phyloP scores from a whole-genome alignment of 2,113 vertebrate species.

The Hymenochirus boettgeri region DNA sequence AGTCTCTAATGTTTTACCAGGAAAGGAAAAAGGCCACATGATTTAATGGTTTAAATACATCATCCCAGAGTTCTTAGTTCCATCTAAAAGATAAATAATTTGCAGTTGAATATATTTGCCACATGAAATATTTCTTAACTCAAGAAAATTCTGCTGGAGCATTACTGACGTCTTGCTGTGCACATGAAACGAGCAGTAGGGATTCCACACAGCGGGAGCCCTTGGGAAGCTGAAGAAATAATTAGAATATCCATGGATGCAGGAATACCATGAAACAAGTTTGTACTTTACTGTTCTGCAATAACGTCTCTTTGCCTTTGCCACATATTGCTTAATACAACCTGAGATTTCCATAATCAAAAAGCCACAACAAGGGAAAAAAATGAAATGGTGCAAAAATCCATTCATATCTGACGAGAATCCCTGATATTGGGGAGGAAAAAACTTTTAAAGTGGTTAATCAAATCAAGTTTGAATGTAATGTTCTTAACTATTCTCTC shows the following conservation, averaged over 20 bases:
- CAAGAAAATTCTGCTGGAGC: constrained; percentile 20
- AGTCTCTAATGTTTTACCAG: too few relatives aligned
- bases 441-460: too few relatives aligned
- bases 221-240: constrained; percentile 21
- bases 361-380: too few relatives aligned
- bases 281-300: constrained; percentile 1
- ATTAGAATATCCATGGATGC: constrained; percentile 35
- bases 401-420: too few relatives aligned
- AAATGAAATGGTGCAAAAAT: too few relatives aligned
- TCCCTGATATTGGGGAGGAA: too few relatives aligned
- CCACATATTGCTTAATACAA: neutral
- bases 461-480: too few relatives aligned
- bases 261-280: constrained; percentile 24
- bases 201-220: constrained; percentile 14
- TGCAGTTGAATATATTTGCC: constrained; percentile 14
- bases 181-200: constrained; percentile 36
- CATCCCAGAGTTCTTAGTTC: constrained; percentile 9
- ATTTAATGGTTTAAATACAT: constrained; percentile 1
- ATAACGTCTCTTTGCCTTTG: constrained; percentile 5
- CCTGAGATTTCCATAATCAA: constrained; percentile 5
- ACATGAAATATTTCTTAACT: constrained; percentile 16
- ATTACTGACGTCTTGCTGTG: constrained; percentile 18
- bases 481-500: too few relatives aligned
- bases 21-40: constrained; percentile 18
- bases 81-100: neutral